Conservation (phyloP, 2,113 vertebrate genomes). For the Vulpes lagopus region DNA sequence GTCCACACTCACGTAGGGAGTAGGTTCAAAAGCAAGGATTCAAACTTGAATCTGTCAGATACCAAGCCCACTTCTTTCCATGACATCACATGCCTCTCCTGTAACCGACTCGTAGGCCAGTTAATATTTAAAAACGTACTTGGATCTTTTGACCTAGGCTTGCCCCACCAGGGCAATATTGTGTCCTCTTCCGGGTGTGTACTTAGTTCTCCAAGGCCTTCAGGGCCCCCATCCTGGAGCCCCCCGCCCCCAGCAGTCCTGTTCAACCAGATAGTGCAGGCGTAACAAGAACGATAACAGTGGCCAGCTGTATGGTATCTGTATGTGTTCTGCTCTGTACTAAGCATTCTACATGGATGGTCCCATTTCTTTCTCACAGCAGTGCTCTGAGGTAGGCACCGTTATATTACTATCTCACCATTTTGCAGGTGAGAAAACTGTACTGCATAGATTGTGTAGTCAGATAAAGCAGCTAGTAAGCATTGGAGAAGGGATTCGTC, state of each 20-base stretch:
- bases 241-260: background rate
- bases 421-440: constrained; percentile 1
- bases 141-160: background rate
- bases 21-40: constrained; percentile 21
- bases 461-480: background rate
- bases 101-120: background rate
- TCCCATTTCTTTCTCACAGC: background rate
- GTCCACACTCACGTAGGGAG: background rate
- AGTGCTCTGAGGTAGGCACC: background rate
- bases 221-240: background rate
- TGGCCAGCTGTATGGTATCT: background rate
- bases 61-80: background rate
- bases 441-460: background rate
- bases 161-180: background rate
- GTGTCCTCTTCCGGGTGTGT: background rate
- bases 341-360: background rate
- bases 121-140: background rate
- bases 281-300: background rate
- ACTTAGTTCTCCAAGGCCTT: background rate
- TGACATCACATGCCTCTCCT: background rate
- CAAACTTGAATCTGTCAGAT: background rate
- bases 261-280: background rate
- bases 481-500: background rate
- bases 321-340: background rate
- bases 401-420: background rate